Percentiles rank a stretch among this genome's conserved stretches.
phyloP scores from a whole-genome alignment of 2,113 vertebrate species.

The Oreochromis niloticus region DNA sequence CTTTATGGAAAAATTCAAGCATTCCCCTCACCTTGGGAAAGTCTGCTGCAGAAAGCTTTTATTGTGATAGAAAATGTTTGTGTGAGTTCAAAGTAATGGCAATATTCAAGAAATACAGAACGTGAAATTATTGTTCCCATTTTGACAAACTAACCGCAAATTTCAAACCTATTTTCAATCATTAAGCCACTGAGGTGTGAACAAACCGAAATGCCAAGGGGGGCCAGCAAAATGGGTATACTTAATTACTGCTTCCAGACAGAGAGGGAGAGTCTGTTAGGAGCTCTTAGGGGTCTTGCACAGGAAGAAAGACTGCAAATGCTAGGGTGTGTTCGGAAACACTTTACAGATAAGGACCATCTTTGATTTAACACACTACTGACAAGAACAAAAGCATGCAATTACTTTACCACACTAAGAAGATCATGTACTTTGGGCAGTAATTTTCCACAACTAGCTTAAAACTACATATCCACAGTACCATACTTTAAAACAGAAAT shows the following conservation, averaged over 20 bases:
- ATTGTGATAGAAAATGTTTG: background rate
- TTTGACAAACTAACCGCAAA: background rate
- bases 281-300: constrained; percentile 21
- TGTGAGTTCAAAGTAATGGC: background rate
- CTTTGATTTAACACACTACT: constrained; percentile 48
- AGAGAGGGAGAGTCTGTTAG: background rate
- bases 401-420: constrained; percentile 10
- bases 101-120: background rate
- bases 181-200: constrained; percentile 15
- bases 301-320: constrained; percentile 38
- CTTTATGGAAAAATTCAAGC: background rate
- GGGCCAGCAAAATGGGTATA: constrained; percentile 11
- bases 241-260: constrained; percentile 49
- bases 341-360: constrained; percentile 24
- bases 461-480: background rate
- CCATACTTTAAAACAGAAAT: background rate
- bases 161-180: constrained; percentile 5
- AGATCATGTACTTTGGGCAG: background rate
- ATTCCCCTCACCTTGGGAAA: background rate
- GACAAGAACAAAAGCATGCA: constrained; percentile 42
- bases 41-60: background rate
- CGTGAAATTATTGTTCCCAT: background rate
- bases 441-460: background rate
- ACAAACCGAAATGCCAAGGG: constrained; percentile 35
- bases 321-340: constrained; percentile 14